These are phyloP conservation scores for Portevinia maculata DNA, from an alignment of 2,888 invertebrate species.

Conservation along the genomic window DNA sequence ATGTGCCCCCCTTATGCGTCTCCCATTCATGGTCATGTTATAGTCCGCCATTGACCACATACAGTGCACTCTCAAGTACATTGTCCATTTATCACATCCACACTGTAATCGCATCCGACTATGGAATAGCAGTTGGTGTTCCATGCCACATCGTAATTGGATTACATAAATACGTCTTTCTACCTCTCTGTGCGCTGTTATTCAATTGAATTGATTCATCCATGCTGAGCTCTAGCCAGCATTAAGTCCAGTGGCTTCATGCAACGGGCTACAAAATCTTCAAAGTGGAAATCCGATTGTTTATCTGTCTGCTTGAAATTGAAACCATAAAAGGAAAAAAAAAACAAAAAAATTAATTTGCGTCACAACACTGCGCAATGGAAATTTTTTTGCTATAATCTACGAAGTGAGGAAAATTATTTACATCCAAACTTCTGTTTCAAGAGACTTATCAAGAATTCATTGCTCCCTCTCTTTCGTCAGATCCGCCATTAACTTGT, in stretches of 20 bases:
- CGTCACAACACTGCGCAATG: slow-evolving; percentile 31
- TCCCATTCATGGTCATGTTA: neutral
- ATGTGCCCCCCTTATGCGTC: neutral
- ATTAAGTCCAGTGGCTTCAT: slow-evolving; percentile 43
- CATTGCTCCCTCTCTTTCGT: neutral
- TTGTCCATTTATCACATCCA: slow-evolving; percentile 37
- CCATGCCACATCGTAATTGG: slow-evolving; percentile 46
- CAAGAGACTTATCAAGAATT: slow-evolving; percentile 14
- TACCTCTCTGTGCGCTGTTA: slow-evolving; percentile 1
- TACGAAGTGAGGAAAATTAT: neutral
- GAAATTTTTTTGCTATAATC: slow-evolving; percentile 31
- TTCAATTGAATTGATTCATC: slow-evolving; percentile 47
- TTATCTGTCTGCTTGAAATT: slow-evolving; percentile 39
- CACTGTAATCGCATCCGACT: slow-evolving; percentile 7
- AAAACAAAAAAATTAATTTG: slow-evolving; percentile 33
- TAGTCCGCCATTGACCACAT: slow-evolving; percentile 31
- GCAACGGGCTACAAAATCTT: slow-evolving; percentile 55
- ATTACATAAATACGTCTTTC: slow-evolving; percentile 53
- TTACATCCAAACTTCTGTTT: slow-evolving; percentile 18
- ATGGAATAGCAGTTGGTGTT: slow-evolving; percentile 18
- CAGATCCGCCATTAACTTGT: neutral
- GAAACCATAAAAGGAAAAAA: no score
- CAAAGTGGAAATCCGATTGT: slow-evolving; percentile 63
- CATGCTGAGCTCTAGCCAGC: slow-evolving; percentile 40
- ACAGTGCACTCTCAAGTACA: slow-evolving; percentile 20